A percentile compares a stretch with the other conserved stretches of the same genome.
Conservation (phyloP, 2,888 invertebrate species). For the Drosophila macrospina region DNA sequence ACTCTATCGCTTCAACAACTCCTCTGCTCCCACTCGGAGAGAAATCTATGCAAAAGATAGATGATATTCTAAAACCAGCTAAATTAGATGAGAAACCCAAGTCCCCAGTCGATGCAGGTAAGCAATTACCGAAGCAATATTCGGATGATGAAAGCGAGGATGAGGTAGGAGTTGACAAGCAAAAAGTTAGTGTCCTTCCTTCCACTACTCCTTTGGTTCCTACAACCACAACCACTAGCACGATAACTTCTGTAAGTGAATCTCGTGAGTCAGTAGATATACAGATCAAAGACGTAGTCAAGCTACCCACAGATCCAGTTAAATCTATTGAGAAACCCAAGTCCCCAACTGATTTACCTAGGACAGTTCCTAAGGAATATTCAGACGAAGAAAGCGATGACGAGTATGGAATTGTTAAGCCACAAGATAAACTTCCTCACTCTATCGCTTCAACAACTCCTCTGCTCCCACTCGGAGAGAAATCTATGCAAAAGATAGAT, state of each 20-base stretch:
- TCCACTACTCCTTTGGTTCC: background rate
- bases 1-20: too few species aligned
- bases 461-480: slow-evolving; percentile 8
- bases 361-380: slow-evolving; percentile 13
- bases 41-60: too few species aligned
- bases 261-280: slow-evolving; percentile 1
- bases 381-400: slow-evolving; percentile 19
- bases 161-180: slow-evolving; percentile 9
- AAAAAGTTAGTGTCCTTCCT: background rate
- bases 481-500: slow-evolving; percentile 5
- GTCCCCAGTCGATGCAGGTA: background rate
- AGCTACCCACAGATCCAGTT: background rate
- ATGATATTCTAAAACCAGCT: too few species aligned
- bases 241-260: slow-evolving; percentile 6
- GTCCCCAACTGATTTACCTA: slow-evolving; percentile 14
- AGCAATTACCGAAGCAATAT: background rate
- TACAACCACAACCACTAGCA: slow-evolving; percentile 1
- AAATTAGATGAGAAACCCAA: background rate
- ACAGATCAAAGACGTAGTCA: slow-evolving; percentile 1
- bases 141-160: slow-evolving; percentile 8
- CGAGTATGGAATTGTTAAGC: slow-evolving; percentile 13
- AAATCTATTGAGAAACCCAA: slow-evolving; percentile 10
- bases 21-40: too few species aligned
- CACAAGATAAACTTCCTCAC: slow-evolving; percentile 10
- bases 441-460: background rate